Conservation (phyloP, 2,888 invertebrate species). For the Pyrgus malvae region DNA sequence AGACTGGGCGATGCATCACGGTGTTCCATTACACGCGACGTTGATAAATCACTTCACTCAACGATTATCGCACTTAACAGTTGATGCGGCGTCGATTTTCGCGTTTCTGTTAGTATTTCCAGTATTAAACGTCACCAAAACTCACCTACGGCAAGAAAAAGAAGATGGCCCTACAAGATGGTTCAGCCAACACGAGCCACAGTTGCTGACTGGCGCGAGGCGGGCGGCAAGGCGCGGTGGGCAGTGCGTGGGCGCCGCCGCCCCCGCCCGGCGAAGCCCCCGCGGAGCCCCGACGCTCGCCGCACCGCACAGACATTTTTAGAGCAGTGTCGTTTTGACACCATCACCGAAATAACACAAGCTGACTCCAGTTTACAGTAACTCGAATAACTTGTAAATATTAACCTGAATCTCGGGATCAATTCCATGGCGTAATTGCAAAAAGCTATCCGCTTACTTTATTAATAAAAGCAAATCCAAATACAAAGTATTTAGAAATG, state of each 20-base stretch:
- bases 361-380: constrained; percentile 58
- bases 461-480: too few relatives aligned
- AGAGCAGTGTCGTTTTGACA: constrained; percentile 80
- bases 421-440: not conserved
- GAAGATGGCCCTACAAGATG: constrained; percentile 79
- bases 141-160: constrained; percentile 78
- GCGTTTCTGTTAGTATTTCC: constrained; percentile 36
- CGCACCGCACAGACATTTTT: constrained; percentile 69
- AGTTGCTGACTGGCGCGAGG: constrained; percentile 77
- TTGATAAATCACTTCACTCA: constrained; percentile 70
- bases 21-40: constrained; percentile 44
- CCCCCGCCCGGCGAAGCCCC: constrained; percentile 44
- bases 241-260: constrained; percentile 65
- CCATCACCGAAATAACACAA: constrained; percentile 78
- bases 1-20: constrained; percentile 44
- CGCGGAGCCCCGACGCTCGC: constrained; percentile 39
- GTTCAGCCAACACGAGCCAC: constrained; percentile 85
- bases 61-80: constrained; percentile 50
- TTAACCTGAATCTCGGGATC: constrained; percentile 26
- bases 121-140: constrained; percentile 49
- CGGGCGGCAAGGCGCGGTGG: constrained; percentile 78
- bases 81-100: constrained; percentile 29
- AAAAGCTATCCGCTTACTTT: too few relatives aligned
- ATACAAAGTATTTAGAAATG: too few relatives aligned
- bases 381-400: constrained; percentile 57